These are phyloP conservation scores for Heliconius melpomene DNA, from an alignment of 1,140 invertebrate species.

Conservation along the genomic window DNA sequence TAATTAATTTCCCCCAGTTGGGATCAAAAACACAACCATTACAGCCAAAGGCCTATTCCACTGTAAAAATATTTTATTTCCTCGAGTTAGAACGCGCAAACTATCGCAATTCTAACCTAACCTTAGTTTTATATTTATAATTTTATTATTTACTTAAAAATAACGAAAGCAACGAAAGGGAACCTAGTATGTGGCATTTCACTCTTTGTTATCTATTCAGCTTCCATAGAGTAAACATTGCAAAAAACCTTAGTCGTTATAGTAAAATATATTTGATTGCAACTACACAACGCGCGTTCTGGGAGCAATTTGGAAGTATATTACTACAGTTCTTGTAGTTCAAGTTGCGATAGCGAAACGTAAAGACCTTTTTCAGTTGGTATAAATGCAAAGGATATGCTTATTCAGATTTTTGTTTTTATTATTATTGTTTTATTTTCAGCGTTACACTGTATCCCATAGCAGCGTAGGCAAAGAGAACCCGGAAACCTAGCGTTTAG, in stretches of 20 bases:
- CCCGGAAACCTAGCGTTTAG: too few species aligned
- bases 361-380: not conserved
- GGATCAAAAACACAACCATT: too few species aligned
- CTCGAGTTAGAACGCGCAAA: too few species aligned
- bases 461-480: not conserved
- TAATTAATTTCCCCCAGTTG: too few species aligned
- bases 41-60: too few species aligned
- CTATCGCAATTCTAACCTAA: too few species aligned
- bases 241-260: too few species aligned
- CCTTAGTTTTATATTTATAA: too few species aligned
- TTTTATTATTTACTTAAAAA: not conserved
- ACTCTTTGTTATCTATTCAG: not conserved
- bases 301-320: slow-evolving; percentile 10
- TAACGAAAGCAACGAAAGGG: not conserved
- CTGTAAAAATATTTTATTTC: too few species aligned
- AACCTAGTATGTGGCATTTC: not conserved
- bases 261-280: too few species aligned
- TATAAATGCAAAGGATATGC: not conserved
- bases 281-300: slow-evolving; percentile 10
- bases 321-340: slow-evolving; percentile 5
- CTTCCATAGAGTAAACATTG: not conserved
- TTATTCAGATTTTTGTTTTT: not conserved
- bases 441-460: too few species aligned
- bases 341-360: not conserved
- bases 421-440: not conserved